A percentile compares a stretch with the other conserved stretches of the same genome.
Conservation (phyloP, 2,888 invertebrate genomes). For the Andrena minutula region DNA sequence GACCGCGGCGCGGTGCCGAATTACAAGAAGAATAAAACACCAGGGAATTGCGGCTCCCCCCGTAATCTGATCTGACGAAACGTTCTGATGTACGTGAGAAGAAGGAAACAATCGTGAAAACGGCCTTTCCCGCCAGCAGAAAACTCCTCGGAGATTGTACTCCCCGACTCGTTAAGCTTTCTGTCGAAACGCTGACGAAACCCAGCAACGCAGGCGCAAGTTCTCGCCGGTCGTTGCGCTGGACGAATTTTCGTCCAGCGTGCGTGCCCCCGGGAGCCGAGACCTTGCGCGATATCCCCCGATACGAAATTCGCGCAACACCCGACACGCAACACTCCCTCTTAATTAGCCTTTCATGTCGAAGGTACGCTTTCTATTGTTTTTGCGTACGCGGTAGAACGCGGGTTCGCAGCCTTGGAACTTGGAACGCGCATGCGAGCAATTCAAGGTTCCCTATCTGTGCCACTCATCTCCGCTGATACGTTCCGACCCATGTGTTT, state of each 20-base stretch:
- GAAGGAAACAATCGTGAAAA: constrained; percentile 62
- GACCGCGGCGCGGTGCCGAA: constrained; percentile 25
- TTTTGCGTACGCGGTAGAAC: background rate
- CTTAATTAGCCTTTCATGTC: constrained; percentile 21
- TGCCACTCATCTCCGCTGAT: background rate
- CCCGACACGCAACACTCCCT: background rate
- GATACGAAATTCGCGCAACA: background rate
- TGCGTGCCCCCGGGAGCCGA: constrained; percentile 13
- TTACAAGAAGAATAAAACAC: constrained; percentile 1
- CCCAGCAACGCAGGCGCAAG: constrained; percentile 16
- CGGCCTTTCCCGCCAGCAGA: constrained; percentile 44
- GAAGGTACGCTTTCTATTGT: constrained; percentile 37
- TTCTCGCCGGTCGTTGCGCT: constrained; percentile 16
- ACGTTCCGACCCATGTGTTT: background rate
- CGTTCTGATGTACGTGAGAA: constrained; percentile 58
- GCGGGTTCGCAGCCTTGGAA: constrained; percentile 40
- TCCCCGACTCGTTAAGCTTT: constrained; percentile 48
- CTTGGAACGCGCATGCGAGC: constrained; percentile 22
- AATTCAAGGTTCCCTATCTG: constrained; percentile 46
- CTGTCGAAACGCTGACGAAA: constrained; percentile 59
- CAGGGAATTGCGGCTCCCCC: constrained; percentile 23
- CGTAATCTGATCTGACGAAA: constrained; percentile 66
- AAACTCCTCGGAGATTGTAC: constrained; percentile 47
- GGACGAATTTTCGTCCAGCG: background rate
- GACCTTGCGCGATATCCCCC: constrained; percentile 20